These are phyloP conservation scores for Neolamprologus brichardi DNA, from an alignment of 2,113 vertebrate species.

Conservation along the genomic window DNA sequence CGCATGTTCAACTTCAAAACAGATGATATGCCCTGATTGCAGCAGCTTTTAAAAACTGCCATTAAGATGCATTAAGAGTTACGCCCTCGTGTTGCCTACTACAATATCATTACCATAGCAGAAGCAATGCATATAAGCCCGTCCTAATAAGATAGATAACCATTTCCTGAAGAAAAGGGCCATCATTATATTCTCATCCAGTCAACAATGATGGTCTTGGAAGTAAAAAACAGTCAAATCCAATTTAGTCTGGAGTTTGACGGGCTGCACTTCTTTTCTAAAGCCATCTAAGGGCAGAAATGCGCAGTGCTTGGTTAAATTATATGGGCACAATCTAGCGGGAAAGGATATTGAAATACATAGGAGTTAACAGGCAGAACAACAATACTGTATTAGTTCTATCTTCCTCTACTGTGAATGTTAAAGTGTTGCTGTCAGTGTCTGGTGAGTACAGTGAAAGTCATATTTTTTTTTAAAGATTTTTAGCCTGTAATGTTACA, in stretches of 20 bases:
- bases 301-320: not conserved
- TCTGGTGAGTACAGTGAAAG: not conserved
- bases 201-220: not conserved
- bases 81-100: not conserved
- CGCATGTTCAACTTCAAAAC: not conserved
- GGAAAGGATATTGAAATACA: conserved; percentile 1
- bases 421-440: not conserved
- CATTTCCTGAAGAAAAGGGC: not conserved
- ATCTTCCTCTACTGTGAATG: not conserved
- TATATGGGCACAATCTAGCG: not conserved
- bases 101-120: not conserved
- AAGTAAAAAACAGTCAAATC: conserved; percentile 2
- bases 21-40: not conserved
- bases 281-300: not conserved
- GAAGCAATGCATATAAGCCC: not conserved
- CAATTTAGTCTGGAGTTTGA: not conserved
- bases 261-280: not conserved
- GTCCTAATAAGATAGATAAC: not conserved
- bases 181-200: not conserved
- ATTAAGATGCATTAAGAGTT: not conserved
- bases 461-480: not conserved
- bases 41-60: not conserved
- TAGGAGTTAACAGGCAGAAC: not conserved
- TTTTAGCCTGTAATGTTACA: not conserved
- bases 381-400: not conserved